These are phyloP conservation scores for Polydesmus complanatus DNA, from an alignment of 2,888 invertebrate species.

Conservation along the genomic window DNA sequence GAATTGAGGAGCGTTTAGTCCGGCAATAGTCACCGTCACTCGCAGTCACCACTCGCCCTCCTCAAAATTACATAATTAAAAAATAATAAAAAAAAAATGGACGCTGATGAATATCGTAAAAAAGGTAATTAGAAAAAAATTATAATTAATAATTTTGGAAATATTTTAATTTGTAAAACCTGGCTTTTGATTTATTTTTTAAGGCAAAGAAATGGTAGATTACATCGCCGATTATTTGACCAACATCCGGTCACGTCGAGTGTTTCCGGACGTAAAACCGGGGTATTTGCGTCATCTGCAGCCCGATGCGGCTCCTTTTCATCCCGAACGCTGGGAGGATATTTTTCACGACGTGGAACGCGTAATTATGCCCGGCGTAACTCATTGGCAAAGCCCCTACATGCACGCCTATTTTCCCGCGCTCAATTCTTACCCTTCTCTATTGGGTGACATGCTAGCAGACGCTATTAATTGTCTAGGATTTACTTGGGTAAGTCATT, in stretches of 20 bases:
- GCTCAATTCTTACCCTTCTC: constrained; percentile 79
- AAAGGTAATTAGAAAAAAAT: neutral
- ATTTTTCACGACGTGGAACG: constrained; percentile 85
- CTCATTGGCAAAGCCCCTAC: constrained; percentile 92
- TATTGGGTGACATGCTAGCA: constrained; percentile 89
- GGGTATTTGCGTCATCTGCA: constrained; percentile 80
- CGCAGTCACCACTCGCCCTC: neutral
- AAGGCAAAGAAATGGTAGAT: constrained; percentile 95
- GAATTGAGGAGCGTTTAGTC: no score
- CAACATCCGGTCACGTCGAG: constrained; percentile 72
- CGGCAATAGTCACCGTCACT: no score
- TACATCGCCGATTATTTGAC: constrained; percentile 94
- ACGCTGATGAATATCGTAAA: neutral
- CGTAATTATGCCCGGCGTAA: constrained; percentile 94
- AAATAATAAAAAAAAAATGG: neutral
- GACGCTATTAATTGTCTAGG: constrained; percentile 88
- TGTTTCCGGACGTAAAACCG: constrained; percentile 86
- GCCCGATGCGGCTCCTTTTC: constrained; percentile 70
- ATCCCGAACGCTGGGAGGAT: constrained; percentile 77
- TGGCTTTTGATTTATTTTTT: neutral
- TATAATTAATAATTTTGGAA: neutral
- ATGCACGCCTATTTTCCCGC: constrained; percentile 99
- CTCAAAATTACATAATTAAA: neutral
- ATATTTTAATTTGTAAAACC: neutral
- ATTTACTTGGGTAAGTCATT: constrained; percentile 78